These are phyloP conservation scores for Spongia lamella DNA, from an alignment of 37 sponge, comb jelly and placozoan species.

Conservation along the genomic window DNA sequence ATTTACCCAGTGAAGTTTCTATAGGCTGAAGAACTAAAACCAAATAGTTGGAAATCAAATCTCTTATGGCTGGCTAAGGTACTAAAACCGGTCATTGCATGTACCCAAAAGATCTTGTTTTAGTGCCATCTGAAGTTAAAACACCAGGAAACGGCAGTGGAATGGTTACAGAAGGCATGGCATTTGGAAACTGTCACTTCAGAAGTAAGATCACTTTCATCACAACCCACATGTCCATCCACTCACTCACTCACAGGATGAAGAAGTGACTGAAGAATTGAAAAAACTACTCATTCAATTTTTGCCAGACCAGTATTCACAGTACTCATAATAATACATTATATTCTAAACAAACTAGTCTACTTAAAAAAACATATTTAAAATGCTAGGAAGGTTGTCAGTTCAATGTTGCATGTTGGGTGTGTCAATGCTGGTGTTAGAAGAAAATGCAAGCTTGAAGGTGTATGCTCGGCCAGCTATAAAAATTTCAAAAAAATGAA, in stretches of 20 bases:
- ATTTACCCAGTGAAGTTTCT: background rate
- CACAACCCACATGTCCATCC: background rate
- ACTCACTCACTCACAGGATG: too few relatives aligned
- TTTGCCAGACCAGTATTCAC: too few relatives aligned
- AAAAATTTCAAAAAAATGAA: background rate
- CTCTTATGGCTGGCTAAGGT: slow-evolving; percentile 70
- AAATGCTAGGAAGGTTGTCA: too few relatives aligned
- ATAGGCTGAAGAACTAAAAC: slow-evolving; percentile 51
- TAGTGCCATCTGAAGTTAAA: slow-evolving; percentile 58
- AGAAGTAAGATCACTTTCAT: slow-evolving; percentile 22
- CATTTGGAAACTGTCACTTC: slow-evolving; percentile 37
- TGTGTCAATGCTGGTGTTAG: slow-evolving; percentile 59
- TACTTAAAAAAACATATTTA: too few relatives aligned
- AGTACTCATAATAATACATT: too few relatives aligned
- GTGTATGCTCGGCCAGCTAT: slow-evolving; percentile 84
- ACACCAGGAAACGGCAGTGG: slow-evolving; percentile 14
- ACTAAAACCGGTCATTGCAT: background rate
- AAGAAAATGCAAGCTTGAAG: slow-evolving; percentile 91
- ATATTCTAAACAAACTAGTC: too few relatives aligned
- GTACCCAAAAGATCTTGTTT: background rate
- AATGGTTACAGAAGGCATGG: slow-evolving; percentile 52
- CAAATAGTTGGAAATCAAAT: slow-evolving; percentile 53
- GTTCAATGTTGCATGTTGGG: too few relatives aligned
- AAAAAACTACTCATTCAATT: too few relatives aligned
- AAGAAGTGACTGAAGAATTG: too few relatives aligned